Evolutionary conservation across 2,888 invertebrate species (phyloP), one percentile per base, ranked within the genome.

Genomic region (Venusia cambrica): DNA sequence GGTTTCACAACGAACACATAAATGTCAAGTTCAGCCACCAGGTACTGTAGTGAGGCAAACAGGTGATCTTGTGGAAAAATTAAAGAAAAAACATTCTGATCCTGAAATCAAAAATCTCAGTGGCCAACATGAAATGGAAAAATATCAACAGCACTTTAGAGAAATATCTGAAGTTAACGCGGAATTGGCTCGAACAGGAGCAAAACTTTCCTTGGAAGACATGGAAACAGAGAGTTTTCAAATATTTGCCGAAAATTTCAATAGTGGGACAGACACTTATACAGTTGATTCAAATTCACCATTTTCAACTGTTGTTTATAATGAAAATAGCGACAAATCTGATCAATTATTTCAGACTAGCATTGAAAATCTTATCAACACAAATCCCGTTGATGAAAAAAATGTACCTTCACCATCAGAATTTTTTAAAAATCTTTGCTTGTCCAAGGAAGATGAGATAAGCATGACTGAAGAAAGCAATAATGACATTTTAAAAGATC

Each of bases 1-100:
- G 92, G 94, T 95, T 4, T 94, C 94, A 29, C 93, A 94, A 69
- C 88, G 94, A 58, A 94, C 94, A 2, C 95, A 95, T 60, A 95
- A 94, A 75, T 95, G 95, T 61, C 87, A 89, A 38, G 84, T 84
- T 2, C 91, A 91, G 59, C 89, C 90, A 31, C 89, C 90, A 14
- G 91, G 90, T 6, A 85, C 83, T 6, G 89, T 90, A 1, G 67
- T 89, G 1, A 69, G 89, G 11, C 85, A 84, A 63, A 66, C 73
- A 18, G 79, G 81, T 7, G 83, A 87, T 43, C 70, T 89, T 2
- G 71, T 89, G 6, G 85, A 88, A 60, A 88, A 88, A 59, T 62
- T 89, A 2, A 84, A 81, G 53, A 76, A 76, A 51, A 81, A 81
- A 58, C 65, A 79, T 25, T 51, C 38, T 27, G 57, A 62, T 45